Percentiles rank a stretch among this genome's conserved stretches.
phyloP scores from a whole-genome alignment of 2,113 vertebrate genomes.

The Melanostigma gelatinosum region DNA sequence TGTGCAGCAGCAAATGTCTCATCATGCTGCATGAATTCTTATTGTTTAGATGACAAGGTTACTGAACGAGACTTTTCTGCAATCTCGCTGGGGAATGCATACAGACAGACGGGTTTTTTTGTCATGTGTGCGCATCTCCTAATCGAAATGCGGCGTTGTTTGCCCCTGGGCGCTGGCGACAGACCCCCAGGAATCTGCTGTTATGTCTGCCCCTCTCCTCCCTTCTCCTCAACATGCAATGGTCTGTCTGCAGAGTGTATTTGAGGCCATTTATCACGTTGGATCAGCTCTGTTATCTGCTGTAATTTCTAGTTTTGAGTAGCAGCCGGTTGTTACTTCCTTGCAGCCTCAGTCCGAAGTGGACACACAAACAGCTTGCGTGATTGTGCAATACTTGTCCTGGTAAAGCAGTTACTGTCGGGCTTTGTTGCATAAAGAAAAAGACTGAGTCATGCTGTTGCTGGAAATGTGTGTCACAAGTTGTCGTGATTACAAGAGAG shows the following conservation, averaged over 20 bases:
- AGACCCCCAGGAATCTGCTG: conserved; percentile 77
- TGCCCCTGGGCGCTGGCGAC: conserved; percentile 68
- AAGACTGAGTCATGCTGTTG: conserved; percentile 14
- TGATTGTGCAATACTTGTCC: conserved; percentile 70
- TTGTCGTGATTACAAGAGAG: not conserved
- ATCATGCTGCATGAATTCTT: not conserved
- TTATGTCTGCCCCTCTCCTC: conserved; percentile 74
- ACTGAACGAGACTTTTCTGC: conserved; percentile 12
- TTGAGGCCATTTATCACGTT: conserved; percentile 40
- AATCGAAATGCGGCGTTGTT: conserved; percentile 62
- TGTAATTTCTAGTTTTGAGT: conserved; percentile 7
- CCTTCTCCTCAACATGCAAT: conserved; percentile 32
- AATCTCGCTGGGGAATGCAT: conserved; percentile 37
- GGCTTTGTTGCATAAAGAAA: conserved; percentile 40
- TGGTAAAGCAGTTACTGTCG: conserved; percentile 46
- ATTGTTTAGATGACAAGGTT: conserved; percentile 16
- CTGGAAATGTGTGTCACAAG: conserved; percentile 15
- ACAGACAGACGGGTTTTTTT: conserved; percentile 13
- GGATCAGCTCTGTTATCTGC: conserved; percentile 39
- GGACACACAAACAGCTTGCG: conserved; percentile 60
- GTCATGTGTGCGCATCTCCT: conserved; percentile 36
- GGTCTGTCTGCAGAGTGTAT: conserved; percentile 37
- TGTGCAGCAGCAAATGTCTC: conserved; percentile 28
- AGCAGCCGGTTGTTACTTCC: conserved; percentile 43
- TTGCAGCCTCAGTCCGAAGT: conserved; percentile 42